Conservation (phyloP, 2,797 vertebrate genomes). For the Phalanger gymnotis region DNA sequence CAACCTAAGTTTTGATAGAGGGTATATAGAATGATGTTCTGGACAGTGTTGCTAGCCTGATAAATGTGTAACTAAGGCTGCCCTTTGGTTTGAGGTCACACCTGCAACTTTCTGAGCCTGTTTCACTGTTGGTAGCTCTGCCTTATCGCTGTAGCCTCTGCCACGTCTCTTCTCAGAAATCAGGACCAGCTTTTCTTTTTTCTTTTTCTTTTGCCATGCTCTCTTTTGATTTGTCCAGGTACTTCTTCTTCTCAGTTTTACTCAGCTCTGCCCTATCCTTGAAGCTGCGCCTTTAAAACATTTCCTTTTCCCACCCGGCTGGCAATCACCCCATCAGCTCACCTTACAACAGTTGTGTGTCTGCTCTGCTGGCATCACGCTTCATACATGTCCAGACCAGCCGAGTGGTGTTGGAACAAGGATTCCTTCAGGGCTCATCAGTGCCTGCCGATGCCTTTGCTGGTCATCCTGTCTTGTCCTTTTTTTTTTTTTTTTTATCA, state of each 20-base stretch:
- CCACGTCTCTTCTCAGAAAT: constrained; percentile 24
- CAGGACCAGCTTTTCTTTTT: background rate
- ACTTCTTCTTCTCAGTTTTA: background rate
- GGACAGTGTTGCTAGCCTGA: background rate
- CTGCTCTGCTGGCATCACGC: background rate
- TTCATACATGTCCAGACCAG: background rate
- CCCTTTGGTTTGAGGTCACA: background rate
- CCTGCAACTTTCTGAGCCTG: background rate
- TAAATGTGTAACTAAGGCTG: background rate
- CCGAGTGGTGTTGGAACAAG: constrained; percentile 26
- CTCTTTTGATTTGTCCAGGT: background rate
- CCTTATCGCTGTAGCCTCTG: background rate
- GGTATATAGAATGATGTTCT: background rate
- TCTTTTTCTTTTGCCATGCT: background rate
- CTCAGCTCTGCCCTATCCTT: background rate
- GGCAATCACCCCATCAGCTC: background rate
- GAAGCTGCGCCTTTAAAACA: background rate
- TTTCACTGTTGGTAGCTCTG: background rate
- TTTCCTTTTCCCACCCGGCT: constrained; percentile 8
- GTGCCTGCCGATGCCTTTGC: background rate
- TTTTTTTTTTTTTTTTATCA: background rate
- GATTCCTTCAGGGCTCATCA: background rate
- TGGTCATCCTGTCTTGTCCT: background rate
- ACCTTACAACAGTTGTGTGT: constrained; percentile 35
- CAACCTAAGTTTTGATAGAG: background rate